Evolutionary conservation across 2,113 vertebrate genomes (phyloP).

Genomic region (Seriola aureovittata): DNA sequence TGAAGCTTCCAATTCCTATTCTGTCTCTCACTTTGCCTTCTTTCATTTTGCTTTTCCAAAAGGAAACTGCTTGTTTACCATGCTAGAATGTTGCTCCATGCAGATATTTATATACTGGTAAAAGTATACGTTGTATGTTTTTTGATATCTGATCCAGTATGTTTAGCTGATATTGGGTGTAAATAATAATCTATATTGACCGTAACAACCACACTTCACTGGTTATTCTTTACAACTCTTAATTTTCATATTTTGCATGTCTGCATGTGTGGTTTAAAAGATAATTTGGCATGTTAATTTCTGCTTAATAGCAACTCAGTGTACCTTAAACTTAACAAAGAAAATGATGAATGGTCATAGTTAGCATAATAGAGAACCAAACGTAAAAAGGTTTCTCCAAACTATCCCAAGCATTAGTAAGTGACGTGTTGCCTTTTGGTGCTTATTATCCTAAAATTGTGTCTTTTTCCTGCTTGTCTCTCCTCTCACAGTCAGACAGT

Average conservation of each 20-base stretch:
- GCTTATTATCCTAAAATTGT: neutral
- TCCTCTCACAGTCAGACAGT: slow-evolving; percentile 79
- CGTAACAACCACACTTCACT: no score
- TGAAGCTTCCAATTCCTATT: neutral
- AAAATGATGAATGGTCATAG: neutral
- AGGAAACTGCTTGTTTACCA: neutral
- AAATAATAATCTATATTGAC: no score
- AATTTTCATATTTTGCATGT: no score
- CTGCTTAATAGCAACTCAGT: neutral
- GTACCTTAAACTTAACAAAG: neutral
- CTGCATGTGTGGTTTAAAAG: no score
- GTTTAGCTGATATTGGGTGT: no score
- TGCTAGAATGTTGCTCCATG: neutral
- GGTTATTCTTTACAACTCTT: no score
- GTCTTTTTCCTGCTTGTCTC: neutral
- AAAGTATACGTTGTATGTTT: neutral
- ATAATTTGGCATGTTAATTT: neutral
- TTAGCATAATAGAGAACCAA: neutral
- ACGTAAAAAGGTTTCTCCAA: neutral
- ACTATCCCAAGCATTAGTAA: neutral
- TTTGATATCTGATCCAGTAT: no score
- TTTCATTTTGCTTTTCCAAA: neutral
- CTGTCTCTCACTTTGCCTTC: neutral
- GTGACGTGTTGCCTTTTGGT: neutral
- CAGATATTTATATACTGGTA: neutral